Base-by-base conservation (phyloP, 2,888 invertebrate species). In the Aproaerema taeniolella region DNA sequence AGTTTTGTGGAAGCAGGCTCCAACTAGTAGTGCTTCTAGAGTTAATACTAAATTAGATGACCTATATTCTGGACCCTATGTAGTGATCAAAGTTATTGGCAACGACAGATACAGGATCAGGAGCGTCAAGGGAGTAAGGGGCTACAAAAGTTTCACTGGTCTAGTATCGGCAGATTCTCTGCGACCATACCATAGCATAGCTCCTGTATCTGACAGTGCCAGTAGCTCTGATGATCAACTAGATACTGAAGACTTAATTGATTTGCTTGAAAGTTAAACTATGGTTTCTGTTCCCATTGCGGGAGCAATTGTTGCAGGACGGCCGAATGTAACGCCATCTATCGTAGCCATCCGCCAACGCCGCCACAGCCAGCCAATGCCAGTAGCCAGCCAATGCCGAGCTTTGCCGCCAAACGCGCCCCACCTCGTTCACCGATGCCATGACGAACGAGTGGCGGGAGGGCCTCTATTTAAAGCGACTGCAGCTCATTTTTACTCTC, bases 51-150 rank as follows among this genome's bases (percentile, higher is more conserved):
- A 53, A 26, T 25, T 55, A 8, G 47, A 54, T 31, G 52, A 50
- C 26, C 4, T 54, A 1, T 58, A 50, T 28, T 52, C 54, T 3
- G 55, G 57, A 0, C 57, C 58, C 0, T 59, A 58, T 24, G 34
- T 52, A 10, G 17, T 57, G 1, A 36, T 14, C 10, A 49, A 52
- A 17, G 53, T 51, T 1, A 12, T 55, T 1, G 51, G 54, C 9
- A 59, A 58, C 36, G 55, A 54, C 29, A 44, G 55, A 43, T 58
- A 58, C 30, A 45, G 34, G 35, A 57, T 58, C 1, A 38, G 51
- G 2, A 55, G 54, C 16, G 48, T 57, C 0, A 57, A 55, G 33
- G 57, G 55, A 0, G 11, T 57, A 2, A 38, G 49, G 17, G 53
- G 52, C 0, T 56, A 55, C n/a, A 56, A 52, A 25, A 39, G 34